phyloP scores from a whole-genome alignment of 2,113 vertebrate species.

The Dasyurus viverrinus region DNA sequence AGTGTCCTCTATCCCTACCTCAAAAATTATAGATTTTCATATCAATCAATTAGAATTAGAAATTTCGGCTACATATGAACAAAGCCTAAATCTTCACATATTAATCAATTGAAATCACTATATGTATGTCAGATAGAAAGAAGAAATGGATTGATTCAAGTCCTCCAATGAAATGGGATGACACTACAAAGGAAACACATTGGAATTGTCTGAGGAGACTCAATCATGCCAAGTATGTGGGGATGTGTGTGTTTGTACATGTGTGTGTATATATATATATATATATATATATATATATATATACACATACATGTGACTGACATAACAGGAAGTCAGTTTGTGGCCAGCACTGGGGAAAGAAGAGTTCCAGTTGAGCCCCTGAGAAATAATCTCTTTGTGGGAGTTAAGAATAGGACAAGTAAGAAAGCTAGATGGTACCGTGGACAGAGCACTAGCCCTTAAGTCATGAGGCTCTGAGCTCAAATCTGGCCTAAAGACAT shows the following conservation, averaged over 20 bases:
- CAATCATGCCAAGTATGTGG: neutral
- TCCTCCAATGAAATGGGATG: neutral
- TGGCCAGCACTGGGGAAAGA: no score
- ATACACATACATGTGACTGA: neutral
- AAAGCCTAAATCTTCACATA: neutral
- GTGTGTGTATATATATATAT: no score
- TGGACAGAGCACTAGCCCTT: no score
- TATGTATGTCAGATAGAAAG: neutral
- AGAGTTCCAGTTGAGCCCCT: neutral
- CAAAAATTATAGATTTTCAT: neutral
- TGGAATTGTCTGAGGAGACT: neutral
- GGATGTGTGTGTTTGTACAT: no score
- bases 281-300: no score
- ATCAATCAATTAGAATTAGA: neutral
- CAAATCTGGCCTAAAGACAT: no score
- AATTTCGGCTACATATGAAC: neutral
- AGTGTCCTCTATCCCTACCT: neutral
- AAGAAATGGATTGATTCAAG: neutral
- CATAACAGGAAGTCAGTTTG: neutral
- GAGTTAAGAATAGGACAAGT: no score
- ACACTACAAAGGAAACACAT: neutral
- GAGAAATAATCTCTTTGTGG: neutral
- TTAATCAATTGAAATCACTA: neutral
- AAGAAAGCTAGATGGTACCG: no score
- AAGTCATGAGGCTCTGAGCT: no score